These are phyloP conservation scores for Pseudomyrmex cubaensis DNA, from an alignment of 1,140 invertebrate genomes.

Conservation along the genomic window DNA sequence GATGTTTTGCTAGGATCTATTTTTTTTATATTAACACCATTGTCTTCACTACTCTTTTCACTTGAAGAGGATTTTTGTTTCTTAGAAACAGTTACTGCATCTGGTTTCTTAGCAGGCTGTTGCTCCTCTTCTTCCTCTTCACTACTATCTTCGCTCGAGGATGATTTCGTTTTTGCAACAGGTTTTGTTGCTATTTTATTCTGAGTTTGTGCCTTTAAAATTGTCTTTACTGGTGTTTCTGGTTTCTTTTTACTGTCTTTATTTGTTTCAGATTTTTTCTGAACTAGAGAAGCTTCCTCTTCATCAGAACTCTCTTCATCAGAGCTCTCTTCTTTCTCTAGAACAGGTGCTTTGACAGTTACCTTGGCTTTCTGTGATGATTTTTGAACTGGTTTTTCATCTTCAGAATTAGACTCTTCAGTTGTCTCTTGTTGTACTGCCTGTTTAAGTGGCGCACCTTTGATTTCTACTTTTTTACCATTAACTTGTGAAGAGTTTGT, in stretches of 20 bases:
- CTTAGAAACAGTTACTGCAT: not conserved
- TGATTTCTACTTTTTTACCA: slow-evolving; percentile 62
- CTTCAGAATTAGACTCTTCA: slow-evolving; percentile 68
- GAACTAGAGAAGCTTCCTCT: slow-evolving; percentile 26
- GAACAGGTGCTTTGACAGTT: slow-evolving; percentile 39
- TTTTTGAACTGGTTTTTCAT: slow-evolving; percentile 73
- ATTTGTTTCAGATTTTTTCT: slow-evolving; percentile 52
- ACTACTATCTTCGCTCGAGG: too few species aligned
- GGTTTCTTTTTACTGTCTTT: slow-evolving; percentile 49
- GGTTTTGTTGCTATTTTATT: slow-evolving; percentile 15
- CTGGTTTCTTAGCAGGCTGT: too few species aligned
- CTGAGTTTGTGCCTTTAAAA: slow-evolving; percentile 20
- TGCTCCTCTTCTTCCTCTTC: too few species aligned
- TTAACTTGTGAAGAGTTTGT: slow-evolving; percentile 70
- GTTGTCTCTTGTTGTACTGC: slow-evolving; percentile 2
- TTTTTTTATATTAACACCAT: not conserved
- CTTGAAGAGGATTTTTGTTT: slow-evolving; percentile 69
- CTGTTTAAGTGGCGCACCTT: slow-evolving; percentile 56
- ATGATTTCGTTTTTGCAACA: too few species aligned
- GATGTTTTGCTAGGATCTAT: not conserved
- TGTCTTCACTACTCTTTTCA: not conserved
- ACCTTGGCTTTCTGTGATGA: slow-evolving; percentile 65
- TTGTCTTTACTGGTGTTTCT: slow-evolving; percentile 56
- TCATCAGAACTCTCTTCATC: slow-evolving; percentile 81
- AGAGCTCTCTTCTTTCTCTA: slow-evolving; percentile 83